Evolutionary conservation across 2,888 invertebrate genomes (phyloP).

Genomic region (Lottia gigantea): DNA sequence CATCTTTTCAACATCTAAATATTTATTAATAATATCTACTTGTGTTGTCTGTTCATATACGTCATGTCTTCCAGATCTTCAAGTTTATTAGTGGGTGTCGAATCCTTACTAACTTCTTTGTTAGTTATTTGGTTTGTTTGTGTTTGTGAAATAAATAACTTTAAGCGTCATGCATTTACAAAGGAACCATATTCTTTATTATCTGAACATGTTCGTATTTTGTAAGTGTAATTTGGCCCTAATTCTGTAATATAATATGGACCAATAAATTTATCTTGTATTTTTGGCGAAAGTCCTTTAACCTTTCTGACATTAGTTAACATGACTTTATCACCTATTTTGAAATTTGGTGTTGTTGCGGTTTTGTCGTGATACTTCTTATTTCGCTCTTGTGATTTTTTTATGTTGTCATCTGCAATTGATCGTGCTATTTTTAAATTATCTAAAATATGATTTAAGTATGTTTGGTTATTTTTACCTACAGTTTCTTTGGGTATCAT

Average conservation of each 20-base stretch:
- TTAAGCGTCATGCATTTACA: background rate
- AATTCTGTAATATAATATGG: background rate
- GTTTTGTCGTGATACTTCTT: background rate
- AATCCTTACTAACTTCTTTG: background rate
- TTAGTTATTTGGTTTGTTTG: background rate
- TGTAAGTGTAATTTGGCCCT: background rate
- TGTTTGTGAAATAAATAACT: background rate
- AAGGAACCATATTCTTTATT: background rate
- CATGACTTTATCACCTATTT: background rate
- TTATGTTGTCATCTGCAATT: constrained; percentile 24
- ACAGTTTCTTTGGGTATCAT: constrained; percentile 28
- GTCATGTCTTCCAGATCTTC: too few species aligned
- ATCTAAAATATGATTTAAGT: constrained; percentile 25
- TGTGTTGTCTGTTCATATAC: too few species aligned
- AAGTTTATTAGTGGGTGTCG: too few species aligned
- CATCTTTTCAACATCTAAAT: too few species aligned
- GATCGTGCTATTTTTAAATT: constrained; percentile 21
- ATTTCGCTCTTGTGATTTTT: background rate
- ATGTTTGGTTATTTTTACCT: constrained; percentile 26
- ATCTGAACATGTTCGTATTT: background rate
- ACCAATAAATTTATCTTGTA: background rate
- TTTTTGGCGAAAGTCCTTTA: background rate
- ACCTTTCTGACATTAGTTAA: background rate
- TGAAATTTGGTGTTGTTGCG: background rate
- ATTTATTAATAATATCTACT: too few species aligned